Percentiles rank a stretch among this genome's conserved stretches.
These are phyloP conservation scores for Fregetta grallaria DNA, from an alignment of 2,113 vertebrate species.

Conservation along the genomic window DNA sequence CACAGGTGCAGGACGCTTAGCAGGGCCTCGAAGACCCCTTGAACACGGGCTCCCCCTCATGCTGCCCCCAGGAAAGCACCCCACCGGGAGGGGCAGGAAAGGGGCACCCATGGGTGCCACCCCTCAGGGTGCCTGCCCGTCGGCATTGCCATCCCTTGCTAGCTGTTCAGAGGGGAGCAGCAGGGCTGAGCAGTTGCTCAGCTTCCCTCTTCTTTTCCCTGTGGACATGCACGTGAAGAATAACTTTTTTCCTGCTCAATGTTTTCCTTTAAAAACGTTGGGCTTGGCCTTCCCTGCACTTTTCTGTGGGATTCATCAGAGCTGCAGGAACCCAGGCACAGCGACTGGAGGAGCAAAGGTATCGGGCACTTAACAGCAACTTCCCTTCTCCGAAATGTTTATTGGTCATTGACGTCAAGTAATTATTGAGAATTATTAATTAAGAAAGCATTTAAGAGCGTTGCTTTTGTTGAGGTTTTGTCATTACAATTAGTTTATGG, in stretches of 20 bases:
- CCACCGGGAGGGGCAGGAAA: background rate
- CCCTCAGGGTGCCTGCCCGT: background rate
- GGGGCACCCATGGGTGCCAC: background rate
- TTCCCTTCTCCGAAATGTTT: conserved; percentile 57
- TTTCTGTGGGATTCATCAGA: conserved; percentile 38
- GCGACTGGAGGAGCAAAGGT: background rate
- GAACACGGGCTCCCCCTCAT: background rate
- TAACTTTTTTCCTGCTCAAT: conserved; percentile 33
- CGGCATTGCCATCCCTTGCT: background rate
- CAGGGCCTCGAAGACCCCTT: background rate
- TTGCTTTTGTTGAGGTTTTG: conserved; percentile 55
- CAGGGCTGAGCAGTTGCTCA: background rate
- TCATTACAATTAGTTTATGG: conserved; percentile 51
- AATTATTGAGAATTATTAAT: conserved; percentile 63
- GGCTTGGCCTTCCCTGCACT: background rate
- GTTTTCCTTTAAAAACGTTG: conserved; percentile 45
- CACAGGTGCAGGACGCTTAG: background rate
- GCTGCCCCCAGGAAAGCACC: background rate
- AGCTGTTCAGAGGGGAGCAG: background rate
- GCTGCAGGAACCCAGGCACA: background rate
- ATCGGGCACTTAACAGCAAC: background rate
- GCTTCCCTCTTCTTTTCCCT: conserved; percentile 12
- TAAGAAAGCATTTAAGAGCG: conserved; percentile 42
- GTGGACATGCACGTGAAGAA: conserved; percentile 1
- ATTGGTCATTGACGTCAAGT: conserved; percentile 60